Base-by-base conservation (phyloP, 2,888 invertebrate species). In the Frankliniella intonsa region DNA sequence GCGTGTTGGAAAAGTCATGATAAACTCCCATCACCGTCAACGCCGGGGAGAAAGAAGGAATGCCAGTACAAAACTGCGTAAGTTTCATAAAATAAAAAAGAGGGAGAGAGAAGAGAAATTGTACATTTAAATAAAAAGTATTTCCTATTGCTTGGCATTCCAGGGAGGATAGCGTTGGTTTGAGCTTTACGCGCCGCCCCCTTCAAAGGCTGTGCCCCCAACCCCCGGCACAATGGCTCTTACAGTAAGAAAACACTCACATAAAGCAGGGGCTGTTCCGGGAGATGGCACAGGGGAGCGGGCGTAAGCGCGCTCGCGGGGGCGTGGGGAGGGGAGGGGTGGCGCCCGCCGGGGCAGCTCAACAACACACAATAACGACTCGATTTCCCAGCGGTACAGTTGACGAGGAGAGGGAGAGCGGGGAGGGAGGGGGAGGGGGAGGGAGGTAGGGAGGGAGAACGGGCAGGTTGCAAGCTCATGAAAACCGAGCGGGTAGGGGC, bases 161-260 rank as follows among this genome's bases (percentile, higher is more conserved):
- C 14, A 12, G 55, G 5, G 38, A 38, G 38, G 38, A 38, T 38
- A 5, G 38, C 5, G 38, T 2, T 38, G 38, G 38, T n/a, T n/a
- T 19, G 55, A 55, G 14, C 17, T 19, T 55, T 55, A 55, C 17
- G 55, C 19, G 19, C 55, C 17, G 55, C 11, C 55, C 55, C 55
- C 55, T 55, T 19, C 38, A 38, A 38, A n/a, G 62, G 62, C 62
- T n/a, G 22, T 22, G 12, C 69, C 69, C n/a, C 69, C 69, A 12
- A 12, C 22, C 25, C 69, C 69, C 69, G 25, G 22, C 25, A n/a
- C 69, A 76, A 25, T 76, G 69, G 69, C 69, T 76, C 22, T 76
- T 76, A 76, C 69, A 76, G 69, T 76, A 76, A 76, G 69, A 76
- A 76, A 76, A 76, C 69, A 76, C 69, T 76, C 69, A 76, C 69